Evolutionary conservation across 2,113 vertebrate genomes (phyloP).

Genomic region (Salvelinus sp.): DNA sequence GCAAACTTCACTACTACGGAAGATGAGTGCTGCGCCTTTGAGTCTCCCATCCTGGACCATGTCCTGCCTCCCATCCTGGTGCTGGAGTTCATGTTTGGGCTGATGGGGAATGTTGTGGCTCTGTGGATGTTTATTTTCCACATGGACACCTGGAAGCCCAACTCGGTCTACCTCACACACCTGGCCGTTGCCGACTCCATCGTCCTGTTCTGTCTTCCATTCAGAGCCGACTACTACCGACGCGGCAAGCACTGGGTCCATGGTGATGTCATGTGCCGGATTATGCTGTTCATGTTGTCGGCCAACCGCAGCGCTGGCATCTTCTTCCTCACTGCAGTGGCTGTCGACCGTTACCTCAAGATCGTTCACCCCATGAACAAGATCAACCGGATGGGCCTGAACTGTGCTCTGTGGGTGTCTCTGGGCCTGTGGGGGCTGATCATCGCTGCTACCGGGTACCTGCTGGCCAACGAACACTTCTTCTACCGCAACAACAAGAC

Average conservation of each 20-base stretch:
- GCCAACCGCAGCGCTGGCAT: conserved; percentile 73
- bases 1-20: conserved; percentile 38
- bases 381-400: conserved; percentile 67
- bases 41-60: conserved; percentile 62
- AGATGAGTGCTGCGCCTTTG: conserved; percentile 67
- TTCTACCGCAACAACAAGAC: conserved; percentile 59
- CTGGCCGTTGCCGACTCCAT: conserved; percentile 75
- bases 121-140: conserved; percentile 76
- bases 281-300: conserved; percentile 74
- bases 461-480: conserved; percentile 63
- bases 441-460: conserved; percentile 66
- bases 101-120: conserved; percentile 70
- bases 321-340: conserved; percentile 77
- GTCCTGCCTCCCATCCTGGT: conserved; percentile 73
- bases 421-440: conserved; percentile 69
- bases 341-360: conserved; percentile 76
- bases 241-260: conserved; percentile 73
- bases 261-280: conserved; percentile 68
- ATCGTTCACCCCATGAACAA: conserved; percentile 69
- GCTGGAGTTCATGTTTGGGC: conserved; percentile 72
- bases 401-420: conserved; percentile 65
- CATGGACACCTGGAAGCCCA: conserved; percentile 75
- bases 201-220: conserved; percentile 75
- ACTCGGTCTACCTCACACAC: conserved; percentile 74
- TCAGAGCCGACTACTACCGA: conserved; percentile 78